These are phyloP conservation scores for Neosilurus mollespiculum DNA, from an alignment of 2,797 vertebrate genomes.

Conservation along the genomic window DNA sequence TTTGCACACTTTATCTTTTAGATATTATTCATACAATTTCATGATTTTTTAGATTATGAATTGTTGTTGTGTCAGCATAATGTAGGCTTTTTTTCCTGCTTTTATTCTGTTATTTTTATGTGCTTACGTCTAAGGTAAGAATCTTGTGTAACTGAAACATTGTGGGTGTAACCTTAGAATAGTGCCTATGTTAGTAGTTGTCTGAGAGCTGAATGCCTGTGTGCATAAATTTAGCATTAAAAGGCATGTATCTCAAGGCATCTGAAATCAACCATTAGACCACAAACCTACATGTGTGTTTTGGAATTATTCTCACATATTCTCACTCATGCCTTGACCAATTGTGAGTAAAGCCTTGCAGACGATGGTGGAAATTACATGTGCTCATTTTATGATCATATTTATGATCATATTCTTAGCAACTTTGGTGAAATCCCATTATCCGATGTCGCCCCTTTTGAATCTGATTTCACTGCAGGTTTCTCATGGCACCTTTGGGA, in stretches of 20 bases:
- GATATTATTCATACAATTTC: neutral
- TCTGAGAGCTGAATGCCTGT: neutral
- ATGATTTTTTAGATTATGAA: neutral
- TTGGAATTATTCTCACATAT: no score
- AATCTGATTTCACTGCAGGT: slow-evolving; percentile 17
- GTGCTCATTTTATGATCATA: neutral
- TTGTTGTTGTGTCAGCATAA: neutral
- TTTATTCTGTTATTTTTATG: neutral
- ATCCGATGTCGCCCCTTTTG: neutral
- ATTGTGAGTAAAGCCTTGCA: neutral
- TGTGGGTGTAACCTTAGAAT: neutral
- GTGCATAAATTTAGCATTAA: neutral
- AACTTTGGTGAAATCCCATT: slow-evolving; percentile 12
- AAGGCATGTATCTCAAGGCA: neutral
- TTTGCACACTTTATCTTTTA: neutral
- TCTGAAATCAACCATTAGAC: neutral
- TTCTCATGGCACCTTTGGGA: slow-evolving; percentile 14
- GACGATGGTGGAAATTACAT: neutral
- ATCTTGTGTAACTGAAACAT: neutral
- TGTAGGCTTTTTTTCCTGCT: neutral
- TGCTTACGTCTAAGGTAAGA: neutral
- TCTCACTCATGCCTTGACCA: neutral
- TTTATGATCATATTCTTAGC: neutral
- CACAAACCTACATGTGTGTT: neutral
- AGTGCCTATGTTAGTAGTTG: neutral